Percentiles rank a stretch among this genome's conserved stretches.
These are phyloP conservation scores for Bryconaethiops microstoma DNA, from an alignment of 2,797 vertebrate genomes.

Conservation along the genomic window DNA sequence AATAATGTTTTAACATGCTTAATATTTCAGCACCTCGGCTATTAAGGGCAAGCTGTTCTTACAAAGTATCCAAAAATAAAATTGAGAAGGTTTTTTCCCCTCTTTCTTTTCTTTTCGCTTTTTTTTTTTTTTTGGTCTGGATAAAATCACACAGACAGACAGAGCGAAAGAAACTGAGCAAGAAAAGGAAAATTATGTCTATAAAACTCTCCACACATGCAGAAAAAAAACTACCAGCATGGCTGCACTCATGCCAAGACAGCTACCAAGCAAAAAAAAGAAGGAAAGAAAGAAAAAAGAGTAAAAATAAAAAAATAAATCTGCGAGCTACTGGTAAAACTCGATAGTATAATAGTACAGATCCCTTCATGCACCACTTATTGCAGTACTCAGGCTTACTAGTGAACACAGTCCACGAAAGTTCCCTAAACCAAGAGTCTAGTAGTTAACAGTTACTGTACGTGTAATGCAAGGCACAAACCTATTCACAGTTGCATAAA, in stretches of 20 bases:
- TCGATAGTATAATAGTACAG: neutral
- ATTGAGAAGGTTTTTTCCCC: neutral
- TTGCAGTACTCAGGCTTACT: neutral
- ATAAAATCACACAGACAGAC: neutral
- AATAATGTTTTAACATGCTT: constrained; percentile 63
- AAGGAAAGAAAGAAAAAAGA: no score
- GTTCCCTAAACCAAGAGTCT: neutral
- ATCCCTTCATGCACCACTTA: neutral
- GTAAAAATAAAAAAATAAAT: neutral
- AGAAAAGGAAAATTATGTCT: neutral
- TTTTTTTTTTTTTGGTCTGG: no score
- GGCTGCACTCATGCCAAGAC: no score
- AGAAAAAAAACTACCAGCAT: neutral
- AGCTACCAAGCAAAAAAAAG: neutral
- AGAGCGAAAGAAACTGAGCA: neutral
- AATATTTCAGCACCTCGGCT: constrained; percentile 58
- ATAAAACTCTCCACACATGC: neutral
- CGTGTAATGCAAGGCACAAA: neutral
- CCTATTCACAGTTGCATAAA: neutral
- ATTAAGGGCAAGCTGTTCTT: constrained; percentile 53
- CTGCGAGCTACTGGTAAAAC: neutral
- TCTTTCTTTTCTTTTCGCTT: neutral
- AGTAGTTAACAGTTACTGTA: neutral
- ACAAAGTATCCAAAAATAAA: constrained; percentile 38
- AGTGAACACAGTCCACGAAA: neutral